phyloP scores from a whole-genome alignment of 2,797 vertebrate species.

The Dromococcyx pavoninus region DNA sequence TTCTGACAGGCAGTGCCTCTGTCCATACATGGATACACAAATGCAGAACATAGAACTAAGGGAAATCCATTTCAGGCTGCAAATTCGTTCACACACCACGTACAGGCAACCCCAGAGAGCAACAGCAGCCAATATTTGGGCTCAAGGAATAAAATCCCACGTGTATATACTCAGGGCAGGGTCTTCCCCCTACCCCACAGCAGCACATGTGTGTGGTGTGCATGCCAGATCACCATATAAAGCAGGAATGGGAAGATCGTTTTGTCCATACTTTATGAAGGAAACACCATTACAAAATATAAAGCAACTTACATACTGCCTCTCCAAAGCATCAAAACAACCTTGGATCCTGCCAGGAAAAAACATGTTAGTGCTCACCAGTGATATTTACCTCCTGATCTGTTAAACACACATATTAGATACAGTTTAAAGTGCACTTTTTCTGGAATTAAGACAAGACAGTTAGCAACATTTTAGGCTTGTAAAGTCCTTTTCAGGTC shows the following conservation, averaged over 20 bases:
- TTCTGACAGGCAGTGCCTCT: neutral
- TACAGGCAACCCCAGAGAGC: neutral
- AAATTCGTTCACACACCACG: neutral
- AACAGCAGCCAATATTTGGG: neutral
- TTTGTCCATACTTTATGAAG: neutral
- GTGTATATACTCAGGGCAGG: neutral
- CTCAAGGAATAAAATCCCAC: neutral
- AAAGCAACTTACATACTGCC: slow-evolving; percentile 86
- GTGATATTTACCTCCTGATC: slow-evolving; percentile 13
- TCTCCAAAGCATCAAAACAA: slow-evolving; percentile 93
- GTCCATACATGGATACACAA: neutral
- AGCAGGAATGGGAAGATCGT: neutral
- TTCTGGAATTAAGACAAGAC: slow-evolving; percentile 8
- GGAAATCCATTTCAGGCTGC: neutral
- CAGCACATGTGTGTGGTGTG: neutral
- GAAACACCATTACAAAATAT: neutral
- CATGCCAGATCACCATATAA: neutral
- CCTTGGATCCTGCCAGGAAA: slow-evolving; percentile 86
- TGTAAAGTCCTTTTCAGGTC: neutral
- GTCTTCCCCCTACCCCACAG: neutral
- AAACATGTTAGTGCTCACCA: slow-evolving; percentile 10
- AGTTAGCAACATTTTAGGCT: neutral
- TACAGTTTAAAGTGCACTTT: neutral
- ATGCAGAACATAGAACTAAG: neutral
- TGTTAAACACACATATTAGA: slow-evolving; percentile 24